Conservation (phyloP, 2,888 invertebrate species). For the Busseola fusca region DNA sequence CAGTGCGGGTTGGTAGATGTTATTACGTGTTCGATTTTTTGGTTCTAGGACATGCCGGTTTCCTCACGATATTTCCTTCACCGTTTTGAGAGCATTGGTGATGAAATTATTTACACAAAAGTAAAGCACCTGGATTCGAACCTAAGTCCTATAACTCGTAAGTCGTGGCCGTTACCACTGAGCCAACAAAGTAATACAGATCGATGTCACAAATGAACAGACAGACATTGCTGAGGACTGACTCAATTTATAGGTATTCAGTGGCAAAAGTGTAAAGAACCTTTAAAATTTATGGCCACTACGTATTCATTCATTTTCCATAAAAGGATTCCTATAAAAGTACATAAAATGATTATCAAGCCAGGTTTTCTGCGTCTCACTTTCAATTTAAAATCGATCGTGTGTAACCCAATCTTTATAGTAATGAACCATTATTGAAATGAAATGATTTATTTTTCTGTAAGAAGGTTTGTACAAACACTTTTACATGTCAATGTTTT, state of each 20-base stretch:
- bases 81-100: neutral
- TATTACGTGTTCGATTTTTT: neutral
- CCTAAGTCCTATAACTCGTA: neutral
- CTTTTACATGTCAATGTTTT: too few relatives aligned
- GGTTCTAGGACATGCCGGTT: neutral
- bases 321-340: slow-evolving; percentile 30
- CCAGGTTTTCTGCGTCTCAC: slow-evolving; percentile 17
- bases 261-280: neutral
- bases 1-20: neutral
- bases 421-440: slow-evolving; percentile 33
- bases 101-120: neutral
- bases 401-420: slow-evolving; percentile 31
- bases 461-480: too few relatives aligned
- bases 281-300: slow-evolving; percentile 25
- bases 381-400: slow-evolving; percentile 29
- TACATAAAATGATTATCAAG: slow-evolving; percentile 24
- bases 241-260: slow-evolving; percentile 1
- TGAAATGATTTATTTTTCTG: too few relatives aligned
- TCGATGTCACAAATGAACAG: slow-evolving; percentile 1
- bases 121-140: neutral
- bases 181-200: neutral
- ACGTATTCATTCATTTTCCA: slow-evolving; percentile 18
- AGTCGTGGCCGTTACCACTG: neutral
- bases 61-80: neutral
- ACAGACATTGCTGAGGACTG: neutral